Evolutionary conservation across 2,888 invertebrate genomes (phyloP).

Genomic region (Thyatira batis): DNA sequence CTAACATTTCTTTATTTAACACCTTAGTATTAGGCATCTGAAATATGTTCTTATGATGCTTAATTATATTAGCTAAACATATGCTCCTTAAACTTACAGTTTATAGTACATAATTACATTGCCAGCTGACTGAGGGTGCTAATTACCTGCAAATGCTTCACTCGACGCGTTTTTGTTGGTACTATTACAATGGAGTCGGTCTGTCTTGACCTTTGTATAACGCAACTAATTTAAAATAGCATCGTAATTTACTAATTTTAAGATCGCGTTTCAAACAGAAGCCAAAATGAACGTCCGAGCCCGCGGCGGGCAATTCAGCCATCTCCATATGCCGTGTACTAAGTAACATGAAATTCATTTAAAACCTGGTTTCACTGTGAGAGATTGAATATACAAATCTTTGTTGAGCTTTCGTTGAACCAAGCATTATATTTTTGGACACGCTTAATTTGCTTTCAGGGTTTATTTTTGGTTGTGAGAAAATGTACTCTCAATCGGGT

Average conservation of each 20-base stretch:
- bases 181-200: neutral
- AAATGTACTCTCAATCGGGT: too few relatives aligned
- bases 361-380: neutral
- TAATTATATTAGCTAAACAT: too few relatives aligned
- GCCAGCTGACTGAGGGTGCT: neutral
- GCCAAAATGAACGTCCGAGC: slow-evolving; percentile 74
- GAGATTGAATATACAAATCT: neutral
- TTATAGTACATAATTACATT: neutral
- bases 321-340: slow-evolving; percentile 49
- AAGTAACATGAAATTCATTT: neutral
- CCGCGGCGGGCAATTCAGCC: slow-evolving; percentile 58
- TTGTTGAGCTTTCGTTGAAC: too few relatives aligned
- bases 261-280: slow-evolving; percentile 75
- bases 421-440: too few relatives aligned
- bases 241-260: slow-evolving; percentile 61
- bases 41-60: too few relatives aligned
- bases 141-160: neutral
- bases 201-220: neutral
- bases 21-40: too few relatives aligned
- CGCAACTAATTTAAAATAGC: slow-evolving; percentile 16
- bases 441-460: too few relatives aligned
- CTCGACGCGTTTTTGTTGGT: neutral
- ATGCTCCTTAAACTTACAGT: neutral
- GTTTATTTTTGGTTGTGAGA: too few relatives aligned
- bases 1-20: too few relatives aligned